phyloP scores from a whole-genome alignment of 2,797 vertebrate species.

The Cyprinella venusta region DNA sequence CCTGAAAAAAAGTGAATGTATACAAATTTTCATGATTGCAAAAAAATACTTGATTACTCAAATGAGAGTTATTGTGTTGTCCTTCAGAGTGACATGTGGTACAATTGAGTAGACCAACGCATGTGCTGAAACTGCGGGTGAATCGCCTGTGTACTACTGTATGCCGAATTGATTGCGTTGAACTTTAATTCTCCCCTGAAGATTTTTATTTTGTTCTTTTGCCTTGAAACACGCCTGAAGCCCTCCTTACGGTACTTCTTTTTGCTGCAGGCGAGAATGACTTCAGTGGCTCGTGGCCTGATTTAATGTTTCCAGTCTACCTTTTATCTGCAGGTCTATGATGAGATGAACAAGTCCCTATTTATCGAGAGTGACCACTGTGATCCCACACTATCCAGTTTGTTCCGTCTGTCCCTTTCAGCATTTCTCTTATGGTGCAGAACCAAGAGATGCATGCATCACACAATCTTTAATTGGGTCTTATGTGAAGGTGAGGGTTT shows the following conservation, averaged over 20 bases:
- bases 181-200: constrained; percentile 47
- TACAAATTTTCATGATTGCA: constrained; percentile 1
- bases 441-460: constrained; percentile 17
- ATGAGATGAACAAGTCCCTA: constrained; percentile 54
- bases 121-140: constrained; percentile 59
- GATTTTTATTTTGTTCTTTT: constrained; percentile 45
- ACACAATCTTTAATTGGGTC: constrained; percentile 37
- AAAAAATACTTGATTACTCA: not conserved
- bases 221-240: constrained; percentile 75
- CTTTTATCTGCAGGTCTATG: constrained; percentile 65
- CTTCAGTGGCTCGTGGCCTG: constrained; percentile 61
- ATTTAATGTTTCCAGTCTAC: constrained; percentile 61
- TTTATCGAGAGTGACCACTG: constrained; percentile 27
- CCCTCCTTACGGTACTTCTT: constrained; percentile 69
- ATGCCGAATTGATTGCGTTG: constrained; percentile 51
- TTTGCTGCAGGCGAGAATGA: constrained; percentile 72
- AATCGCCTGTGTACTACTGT: constrained; percentile 51
- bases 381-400: constrained; percentile 19
- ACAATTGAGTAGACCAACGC: not conserved
- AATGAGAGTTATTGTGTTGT: constrained; percentile 44
- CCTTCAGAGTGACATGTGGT: not conserved
- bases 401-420: not conserved
- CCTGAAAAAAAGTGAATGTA: constrained; percentile 13
- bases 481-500: constrained; percentile 18
- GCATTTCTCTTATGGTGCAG: constrained; percentile 51